Base-by-base conservation (phyloP, 1,140 invertebrate genomes). In the Ceratosolen fusciceps region DNA sequence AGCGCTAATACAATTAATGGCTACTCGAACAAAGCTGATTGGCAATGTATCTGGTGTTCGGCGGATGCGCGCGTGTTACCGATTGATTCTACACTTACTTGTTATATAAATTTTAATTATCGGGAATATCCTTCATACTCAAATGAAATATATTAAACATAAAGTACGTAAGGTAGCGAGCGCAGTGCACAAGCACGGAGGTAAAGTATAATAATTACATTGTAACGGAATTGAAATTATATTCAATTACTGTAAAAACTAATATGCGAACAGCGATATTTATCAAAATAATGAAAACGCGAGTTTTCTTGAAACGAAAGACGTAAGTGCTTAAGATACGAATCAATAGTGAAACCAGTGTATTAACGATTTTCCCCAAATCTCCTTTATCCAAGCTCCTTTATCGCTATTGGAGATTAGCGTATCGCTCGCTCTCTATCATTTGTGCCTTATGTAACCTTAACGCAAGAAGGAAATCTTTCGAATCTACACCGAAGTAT, bases 1-100 rank as follows among this genome's bases (percentile, higher is more conserved):
- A 43, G 5, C 12, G 5, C 39, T 12, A 7, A 43, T 5, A 14
- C 16, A 60, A 72, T 72, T 54, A 47, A 34, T 29, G 47, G 34
- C 34, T 72, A 54, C 67, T 70, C 39, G 37, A 70, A 26, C 26
- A 26, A 65, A 37, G 34, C 9, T 62, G 26, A 62, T 62, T 34
- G 5, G 5, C 19, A 62, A 19, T 16, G 19, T 62, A 31, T 0
- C 5, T 0, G 2, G 4, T 37, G 4, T 34, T 62, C 31, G 8
- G 34, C 37, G 26, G 7, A n/a, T n/a, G 19, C 9, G 37, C n/a
- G n/a, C n/a, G n/a, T n/a, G n/a, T n/a, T n/a, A n/a, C n/a, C n/a
- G n/a, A n/a, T n/a, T n/a, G n/a, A n/a, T n/a, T n/a, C n/a, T n/a
- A n/a, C n/a, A n/a, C n/a, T n/a, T n/a, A n/a, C n/a, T 65, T 65